Evolutionary conservation across 2,113 vertebrate species (phyloP), one percentile per base, ranked within the genome.

Genomic region (Ctenomys sociabilis): DNA sequence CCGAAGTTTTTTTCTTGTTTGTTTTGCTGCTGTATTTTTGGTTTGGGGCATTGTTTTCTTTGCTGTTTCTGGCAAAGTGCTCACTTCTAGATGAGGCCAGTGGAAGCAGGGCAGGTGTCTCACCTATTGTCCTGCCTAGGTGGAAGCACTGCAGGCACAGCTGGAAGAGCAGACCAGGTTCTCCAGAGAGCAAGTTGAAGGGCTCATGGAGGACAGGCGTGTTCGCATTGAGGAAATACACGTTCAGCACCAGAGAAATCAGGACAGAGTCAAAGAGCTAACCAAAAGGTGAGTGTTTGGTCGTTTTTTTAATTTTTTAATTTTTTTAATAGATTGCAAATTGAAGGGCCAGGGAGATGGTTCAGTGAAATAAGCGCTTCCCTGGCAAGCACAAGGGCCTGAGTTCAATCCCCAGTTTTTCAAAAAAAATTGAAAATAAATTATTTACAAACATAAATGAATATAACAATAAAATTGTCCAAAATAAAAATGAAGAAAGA

Each of bases 61-160:
- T 63, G 35, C 75, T 63, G 81, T 95, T 88, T 78, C 40, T 92
- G 59, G 32, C 85, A 28, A 88, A 66, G 52, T 17, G 13, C 81
- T 91, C 3, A 0, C 57, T 91, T 82, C 54, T 63, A 77, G 28
- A 7, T 30, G 21, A 77, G 59, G 26, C 24, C 17, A 54, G 64
- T 21, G 16, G 80, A 59, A 63, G 35, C 52, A 6, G 32, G 35
- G 28, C 2, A 64, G 63, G 26, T 19, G 0, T 16, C 75, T 93
- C 26, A 16, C 64, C 93, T 92, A 3, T 45, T 7, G 63, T 4
- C 63, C 88, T 35, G 0, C 97, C 54, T 97, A 99, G 99, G 99
- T 99, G 96, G 99, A 99, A 97, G 99, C 99, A 0, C 98, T 99
- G 93, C 99, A 99, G 96, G 99, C 99, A 91, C 99, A 99, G 98